Percentiles rank a stretch among this genome's conserved stretches.
These are phyloP conservation scores for Grammomys dolichurus DNA, from an alignment of 2,113 vertebrate species.

Conservation along the genomic window DNA sequence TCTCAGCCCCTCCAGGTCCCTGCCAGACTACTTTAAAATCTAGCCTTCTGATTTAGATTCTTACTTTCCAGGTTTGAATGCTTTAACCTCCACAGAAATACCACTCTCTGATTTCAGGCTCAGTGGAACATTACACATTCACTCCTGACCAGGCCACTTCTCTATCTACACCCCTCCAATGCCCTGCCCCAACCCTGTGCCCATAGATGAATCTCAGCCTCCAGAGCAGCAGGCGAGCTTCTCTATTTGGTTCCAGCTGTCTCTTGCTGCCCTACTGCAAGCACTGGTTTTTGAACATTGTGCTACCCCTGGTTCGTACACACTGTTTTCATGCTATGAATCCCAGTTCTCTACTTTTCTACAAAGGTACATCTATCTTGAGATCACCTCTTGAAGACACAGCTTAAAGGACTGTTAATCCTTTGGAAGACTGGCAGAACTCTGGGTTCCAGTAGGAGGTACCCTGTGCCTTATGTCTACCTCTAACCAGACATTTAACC, in stretches of 20 bases:
- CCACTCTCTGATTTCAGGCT: slow-evolving; percentile 4
- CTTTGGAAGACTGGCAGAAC: background rate
- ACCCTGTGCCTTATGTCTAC: background rate
- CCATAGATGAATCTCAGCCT: background rate
- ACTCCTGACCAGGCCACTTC: background rate
- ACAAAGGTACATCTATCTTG: background rate
- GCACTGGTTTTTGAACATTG: background rate
- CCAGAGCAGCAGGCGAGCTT: background rate
- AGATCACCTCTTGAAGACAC: slow-evolving; percentile 17
- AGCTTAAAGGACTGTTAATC: background rate
- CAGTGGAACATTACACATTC: slow-evolving; percentile 3
- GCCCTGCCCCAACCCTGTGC: background rate
- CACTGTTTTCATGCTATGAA: background rate
- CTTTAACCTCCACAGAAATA: slow-evolving; percentile 18
- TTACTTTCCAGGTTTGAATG: background rate
- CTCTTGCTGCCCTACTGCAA: background rate
- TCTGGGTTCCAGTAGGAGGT: background rate
- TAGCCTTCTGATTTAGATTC: background rate
- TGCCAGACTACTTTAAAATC: background rate
- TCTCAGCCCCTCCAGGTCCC: background rate
- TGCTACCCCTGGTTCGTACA: slow-evolving; percentile 20
- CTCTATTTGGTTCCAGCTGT: background rate
- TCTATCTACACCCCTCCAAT: slow-evolving; percentile 38
- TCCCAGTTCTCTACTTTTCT: background rate
- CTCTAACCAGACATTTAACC: background rate